phyloP scores from a whole-genome alignment of 2,888 invertebrate species.

The Endotricha flammealis region DNA sequence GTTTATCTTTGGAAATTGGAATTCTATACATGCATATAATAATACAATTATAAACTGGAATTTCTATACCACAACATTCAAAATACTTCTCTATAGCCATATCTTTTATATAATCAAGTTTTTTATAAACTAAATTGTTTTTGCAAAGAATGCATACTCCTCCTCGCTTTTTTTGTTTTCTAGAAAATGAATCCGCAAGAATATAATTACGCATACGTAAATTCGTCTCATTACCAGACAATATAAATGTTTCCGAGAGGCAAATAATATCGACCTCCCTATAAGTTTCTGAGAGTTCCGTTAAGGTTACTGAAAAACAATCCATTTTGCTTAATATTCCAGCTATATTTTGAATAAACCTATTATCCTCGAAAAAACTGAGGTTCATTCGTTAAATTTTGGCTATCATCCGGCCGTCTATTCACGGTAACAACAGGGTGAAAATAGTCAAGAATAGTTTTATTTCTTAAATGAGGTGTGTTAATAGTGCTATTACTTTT shows the following conservation, averaged over 20 bases:
- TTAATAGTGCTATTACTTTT: too few relatives aligned
- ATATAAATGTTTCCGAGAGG: conserved; percentile 1
- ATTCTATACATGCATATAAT: not conserved
- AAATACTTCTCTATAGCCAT: not conserved
- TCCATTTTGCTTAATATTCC: not conserved
- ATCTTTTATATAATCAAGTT: not conserved
- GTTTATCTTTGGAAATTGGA: not conserved
- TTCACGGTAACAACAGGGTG: not conserved
- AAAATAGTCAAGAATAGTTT: not conserved
- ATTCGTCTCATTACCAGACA: not conserved
- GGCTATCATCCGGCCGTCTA: not conserved
- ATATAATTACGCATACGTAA: not conserved
- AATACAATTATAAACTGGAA: not conserved
- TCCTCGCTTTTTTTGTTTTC: not conserved
- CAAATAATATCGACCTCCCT: conserved; percentile 2
- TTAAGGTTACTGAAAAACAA: not conserved
- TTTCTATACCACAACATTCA: conserved; percentile 2
- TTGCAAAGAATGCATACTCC: not conserved
- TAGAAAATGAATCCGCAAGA: not conserved
- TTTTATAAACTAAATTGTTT: not conserved
- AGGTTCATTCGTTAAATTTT: not conserved
- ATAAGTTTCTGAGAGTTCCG: not conserved
- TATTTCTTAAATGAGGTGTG: not conserved
- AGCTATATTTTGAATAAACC: not conserved
- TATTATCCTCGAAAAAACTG: not conserved